Conservation (phyloP, 2,797 vertebrate species). For the Oreonectes daqikongensis region DNA sequence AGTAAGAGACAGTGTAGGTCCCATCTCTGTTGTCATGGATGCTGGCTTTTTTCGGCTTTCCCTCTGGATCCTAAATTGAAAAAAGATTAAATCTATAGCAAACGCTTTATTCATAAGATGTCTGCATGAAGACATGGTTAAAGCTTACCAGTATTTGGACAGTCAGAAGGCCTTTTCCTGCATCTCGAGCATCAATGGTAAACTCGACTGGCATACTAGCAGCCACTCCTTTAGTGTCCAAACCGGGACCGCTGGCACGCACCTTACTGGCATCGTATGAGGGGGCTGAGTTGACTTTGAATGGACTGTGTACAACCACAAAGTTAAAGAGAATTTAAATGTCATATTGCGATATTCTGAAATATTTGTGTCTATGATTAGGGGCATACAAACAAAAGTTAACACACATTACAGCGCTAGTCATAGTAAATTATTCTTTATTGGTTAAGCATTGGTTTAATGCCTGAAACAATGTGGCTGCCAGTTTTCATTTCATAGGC, state of each 20-base stretch:
- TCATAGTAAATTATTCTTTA: background rate
- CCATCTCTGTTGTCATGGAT: slow-evolving; percentile 93
- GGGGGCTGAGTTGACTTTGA: slow-evolving; percentile 91
- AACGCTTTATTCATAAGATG: background rate
- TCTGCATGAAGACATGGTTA: background rate
- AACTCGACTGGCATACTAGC: slow-evolving; percentile 96
- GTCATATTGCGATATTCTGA: background rate
- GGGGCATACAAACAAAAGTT: too few relatives aligned
- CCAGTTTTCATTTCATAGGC: background rate
- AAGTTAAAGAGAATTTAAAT: background rate
- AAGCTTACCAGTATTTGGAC: slow-evolving; percentile 89
- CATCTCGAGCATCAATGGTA: slow-evolving; percentile 93
- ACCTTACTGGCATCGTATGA: slow-evolving; percentile 96
- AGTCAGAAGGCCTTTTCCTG: slow-evolving; percentile 92
- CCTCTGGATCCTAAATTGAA: slow-evolving; percentile 85
- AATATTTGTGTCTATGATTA: background rate
- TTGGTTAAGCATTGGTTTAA: too few relatives aligned
- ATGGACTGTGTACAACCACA: slow-evolving; percentile 78
- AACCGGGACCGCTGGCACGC: slow-evolving; percentile 90
- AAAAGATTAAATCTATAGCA: background rate
- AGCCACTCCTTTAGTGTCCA: slow-evolving; percentile 86
- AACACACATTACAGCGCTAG: too few relatives aligned
- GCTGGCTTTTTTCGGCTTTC: slow-evolving; percentile 92
- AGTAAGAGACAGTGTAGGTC: slow-evolving; percentile 91
- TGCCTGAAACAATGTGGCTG: too few relatives aligned